Evolutionary conservation across 2,797 vertebrate species (phyloP), one percentile per base, ranked within the genome.

Genomic region (Acanthurus lineatus): DNA sequence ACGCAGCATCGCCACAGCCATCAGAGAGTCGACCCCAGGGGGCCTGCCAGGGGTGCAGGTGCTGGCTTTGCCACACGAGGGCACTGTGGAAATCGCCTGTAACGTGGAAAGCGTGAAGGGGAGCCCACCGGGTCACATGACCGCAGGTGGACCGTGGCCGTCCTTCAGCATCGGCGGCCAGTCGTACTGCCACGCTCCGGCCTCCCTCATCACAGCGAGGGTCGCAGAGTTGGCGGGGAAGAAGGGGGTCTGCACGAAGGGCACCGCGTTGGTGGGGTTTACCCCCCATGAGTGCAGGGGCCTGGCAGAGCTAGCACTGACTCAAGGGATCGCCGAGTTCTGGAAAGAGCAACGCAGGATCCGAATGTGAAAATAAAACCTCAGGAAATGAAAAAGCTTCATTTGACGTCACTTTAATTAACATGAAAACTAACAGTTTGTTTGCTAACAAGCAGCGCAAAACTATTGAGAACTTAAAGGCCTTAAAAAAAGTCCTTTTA

Each of bases 11-110:
- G 91, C 95, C 47, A 9, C 67, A 12, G 91, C 91, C 48, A 86
- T 95, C 71, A 79, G 93, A 40, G 95, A 93, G 76, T 95, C 92
- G 3, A 80, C 73, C 38, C 77, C 87, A 0, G 84, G 93, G 0
- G 94, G 94, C 4, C 74, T 96, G 60, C 95, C 94, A 1, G 94
- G 94, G 0, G 88, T 96, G 40, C 95, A 96, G 87, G 94, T 91
- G 4, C 89, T 95, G 64, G 90, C 95, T 9, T 89, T 97, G 84
- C 95, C 93, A 35, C 93, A 95, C 1, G 83, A 87, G 45, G 94
- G 95, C 19, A 82, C 91, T 25, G 92, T 92, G 42, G 93, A 96
- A 85, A 94, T 96, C 1, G 95, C 94, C 64, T 96, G 95, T 70
- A 96, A 95, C 0, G 81, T 96, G 45, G 95, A 96, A 85, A 95